A percentile compares a stretch with the other conserved stretches of the same genome.
phyloP scores from a whole-genome alignment of 2,113 vertebrate species.

The Eolophus roseicapilla region DNA sequence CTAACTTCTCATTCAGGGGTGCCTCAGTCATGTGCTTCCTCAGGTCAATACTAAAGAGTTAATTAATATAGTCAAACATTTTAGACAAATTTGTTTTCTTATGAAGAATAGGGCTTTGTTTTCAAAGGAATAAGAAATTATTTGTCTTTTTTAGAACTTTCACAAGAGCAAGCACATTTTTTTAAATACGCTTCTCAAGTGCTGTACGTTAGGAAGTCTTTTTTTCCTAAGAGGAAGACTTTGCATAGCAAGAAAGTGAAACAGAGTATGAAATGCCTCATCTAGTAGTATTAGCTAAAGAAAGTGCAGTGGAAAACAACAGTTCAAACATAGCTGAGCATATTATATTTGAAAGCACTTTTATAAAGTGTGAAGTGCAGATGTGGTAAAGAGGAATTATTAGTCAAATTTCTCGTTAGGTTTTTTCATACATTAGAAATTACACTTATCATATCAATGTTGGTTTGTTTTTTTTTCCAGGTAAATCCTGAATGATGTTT shows the following conservation, averaged over 20 bases:
- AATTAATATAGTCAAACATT: not conserved
- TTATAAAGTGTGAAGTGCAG: not conserved
- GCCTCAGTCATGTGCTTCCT: not conserved
- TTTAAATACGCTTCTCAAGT: not conserved
- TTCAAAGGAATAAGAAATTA: not conserved
- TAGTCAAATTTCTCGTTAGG: not conserved
- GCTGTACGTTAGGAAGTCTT: not conserved
- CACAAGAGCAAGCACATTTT: not conserved
- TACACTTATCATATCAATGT: not conserved
- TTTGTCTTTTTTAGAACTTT: not conserved
- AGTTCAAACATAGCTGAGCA: not conserved
- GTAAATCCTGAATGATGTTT: not conserved
- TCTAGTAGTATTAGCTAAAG: not conserved
- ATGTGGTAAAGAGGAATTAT: not conserved
- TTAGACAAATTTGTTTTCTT: not conserved
- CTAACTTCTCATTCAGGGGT: not conserved
- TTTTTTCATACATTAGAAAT: not conserved
- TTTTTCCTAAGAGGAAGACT: not conserved
- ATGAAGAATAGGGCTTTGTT: not conserved
- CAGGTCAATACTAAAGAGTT: not conserved
- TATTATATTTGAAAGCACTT: not conserved
- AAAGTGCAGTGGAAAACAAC: not conserved
- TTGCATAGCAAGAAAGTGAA: not conserved
- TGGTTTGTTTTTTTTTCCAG: not conserved
- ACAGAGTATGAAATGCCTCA: not conserved